phyloP scores from a whole-genome alignment of 2,797 vertebrate genomes.

The Coregonus sp. region DNA sequence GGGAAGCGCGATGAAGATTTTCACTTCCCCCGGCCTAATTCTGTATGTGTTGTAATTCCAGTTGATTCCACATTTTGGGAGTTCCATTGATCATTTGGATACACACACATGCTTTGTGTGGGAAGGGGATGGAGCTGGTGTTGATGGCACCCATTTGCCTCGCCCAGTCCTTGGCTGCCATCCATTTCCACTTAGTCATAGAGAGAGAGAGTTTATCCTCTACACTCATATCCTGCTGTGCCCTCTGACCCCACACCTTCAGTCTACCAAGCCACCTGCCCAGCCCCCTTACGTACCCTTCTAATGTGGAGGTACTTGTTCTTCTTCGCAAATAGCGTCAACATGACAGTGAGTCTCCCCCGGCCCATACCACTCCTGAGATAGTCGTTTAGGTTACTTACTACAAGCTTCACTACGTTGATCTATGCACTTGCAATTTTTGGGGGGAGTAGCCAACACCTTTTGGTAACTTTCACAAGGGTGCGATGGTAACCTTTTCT shows the following conservation, averaged over 20 bases:
- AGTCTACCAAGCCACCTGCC: constrained; percentile 2
- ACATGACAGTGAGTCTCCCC: not conserved
- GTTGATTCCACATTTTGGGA: constrained; percentile 19
- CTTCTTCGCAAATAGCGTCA: constrained; percentile 12
- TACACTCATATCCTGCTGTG: constrained; percentile 36
- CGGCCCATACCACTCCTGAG: not conserved
- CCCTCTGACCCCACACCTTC: constrained; percentile 20
- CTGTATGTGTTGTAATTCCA: not conserved
- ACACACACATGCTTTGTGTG: not conserved
- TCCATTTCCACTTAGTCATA: constrained; percentile 53
- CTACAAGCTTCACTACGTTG: too few relatives aligned
- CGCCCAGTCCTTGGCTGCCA: constrained; percentile 43
- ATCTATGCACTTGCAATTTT: too few relatives aligned
- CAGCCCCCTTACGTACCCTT: constrained; percentile 32
- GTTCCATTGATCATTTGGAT: constrained; percentile 29
- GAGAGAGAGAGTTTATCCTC: constrained; percentile 46
- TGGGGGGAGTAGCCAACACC: too few relatives aligned
- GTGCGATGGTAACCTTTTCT: not conserved
- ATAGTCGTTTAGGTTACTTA: too few relatives aligned
- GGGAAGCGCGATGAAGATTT: not conserved
- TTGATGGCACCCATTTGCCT: constrained; percentile 41
- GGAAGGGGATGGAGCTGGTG: not conserved
- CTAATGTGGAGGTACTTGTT: constrained; percentile 7
- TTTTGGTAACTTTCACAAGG: not conserved
- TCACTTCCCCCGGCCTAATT: not conserved